Evolutionary conservation across 1,140 invertebrate genomes (phyloP).

Genomic region (Temnothorax curvispinosus): DNA sequence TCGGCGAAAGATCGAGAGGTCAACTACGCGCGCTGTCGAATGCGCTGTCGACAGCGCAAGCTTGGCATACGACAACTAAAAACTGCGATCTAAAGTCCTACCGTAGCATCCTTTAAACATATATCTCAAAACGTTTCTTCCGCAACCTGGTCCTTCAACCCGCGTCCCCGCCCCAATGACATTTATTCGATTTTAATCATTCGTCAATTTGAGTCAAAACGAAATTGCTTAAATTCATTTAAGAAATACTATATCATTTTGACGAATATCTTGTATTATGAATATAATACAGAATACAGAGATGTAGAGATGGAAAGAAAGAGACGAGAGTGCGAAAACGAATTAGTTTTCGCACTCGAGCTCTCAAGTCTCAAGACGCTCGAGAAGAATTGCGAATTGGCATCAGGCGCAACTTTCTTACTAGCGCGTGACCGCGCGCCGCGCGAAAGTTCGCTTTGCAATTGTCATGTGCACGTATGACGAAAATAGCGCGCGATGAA

Average conservation of each 20-base stretch:
- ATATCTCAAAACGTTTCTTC: background rate
- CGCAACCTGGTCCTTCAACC: background rate
- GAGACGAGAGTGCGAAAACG: background rate
- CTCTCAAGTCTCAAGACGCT: background rate
- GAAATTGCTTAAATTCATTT: background rate
- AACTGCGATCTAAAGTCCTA: slow-evolving; percentile 8
- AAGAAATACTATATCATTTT: background rate
- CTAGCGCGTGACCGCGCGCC: background rate
- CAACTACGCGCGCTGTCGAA: background rate
- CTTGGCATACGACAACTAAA: slow-evolving; percentile 10
- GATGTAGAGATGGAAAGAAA: background rate
- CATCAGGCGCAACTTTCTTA: background rate
- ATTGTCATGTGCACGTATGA: background rate
- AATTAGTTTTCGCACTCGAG: background rate
- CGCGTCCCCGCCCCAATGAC: background rate
- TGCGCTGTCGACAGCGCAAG: background rate
- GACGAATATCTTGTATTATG: background rate
- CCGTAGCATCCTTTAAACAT: background rate
- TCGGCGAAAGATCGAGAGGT: slow-evolving; percentile 49
- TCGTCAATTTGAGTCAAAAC: background rate
- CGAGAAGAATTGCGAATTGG: background rate
- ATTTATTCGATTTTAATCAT: background rate
- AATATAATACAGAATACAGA: background rate
- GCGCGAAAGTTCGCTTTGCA: background rate
- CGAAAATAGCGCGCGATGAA: background rate